Base-by-base conservation (phyloP, 2,888 invertebrate species). In the Cheilosia grossa region DNA sequence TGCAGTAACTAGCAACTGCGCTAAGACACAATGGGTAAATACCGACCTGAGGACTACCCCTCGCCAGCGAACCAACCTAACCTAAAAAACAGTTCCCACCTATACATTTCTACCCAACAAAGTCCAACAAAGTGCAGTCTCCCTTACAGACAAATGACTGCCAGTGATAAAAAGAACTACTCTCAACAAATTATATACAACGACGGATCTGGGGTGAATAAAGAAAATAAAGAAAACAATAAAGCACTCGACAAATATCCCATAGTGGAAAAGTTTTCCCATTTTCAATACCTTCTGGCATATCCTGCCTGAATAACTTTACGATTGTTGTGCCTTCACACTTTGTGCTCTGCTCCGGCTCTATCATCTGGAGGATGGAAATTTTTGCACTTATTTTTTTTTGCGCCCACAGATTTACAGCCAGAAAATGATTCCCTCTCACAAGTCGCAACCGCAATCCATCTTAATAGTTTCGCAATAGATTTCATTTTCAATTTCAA, bases 401-500 rank as follows among this genome's bases (percentile, higher is more conserved):
- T 37, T 13, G 3, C 13, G 13, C 44, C 27, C 24, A 24, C 30
- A 59, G 61, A 73, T 73, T 79, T 33, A 30, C 19, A 63, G 40
- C 24, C 49, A 56, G 63, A 30, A 70, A 63, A 63, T 72, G 58
- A 58, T 64, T 63, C 49, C 58, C 40, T 30, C 19, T 21, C 59
- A 56, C 15, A 24, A 17, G 33, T 21, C 59, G 37, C 15, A 24
- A 13, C 49, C 47, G 49, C 78, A 64, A 66, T 73, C 37, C 66
- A 37, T 80, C 64, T 73, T 66, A 80, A 72, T 80, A 73, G 80
- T 69, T 44, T 69, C 54, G 66, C 80, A 80, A 80, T 80, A 80
- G 66, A 80, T 73, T 80, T 66, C 47, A 73, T 73, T 69, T 69
- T 54, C 44, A 61, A 69, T 75, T 63, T 49, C 33, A 47, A 47